Percentiles rank a stretch among this genome's conserved stretches.
Evolutionary conservation across 1,140 invertebrate species (phyloP).

Genomic region (Zaprionus gabonicus): DNA sequence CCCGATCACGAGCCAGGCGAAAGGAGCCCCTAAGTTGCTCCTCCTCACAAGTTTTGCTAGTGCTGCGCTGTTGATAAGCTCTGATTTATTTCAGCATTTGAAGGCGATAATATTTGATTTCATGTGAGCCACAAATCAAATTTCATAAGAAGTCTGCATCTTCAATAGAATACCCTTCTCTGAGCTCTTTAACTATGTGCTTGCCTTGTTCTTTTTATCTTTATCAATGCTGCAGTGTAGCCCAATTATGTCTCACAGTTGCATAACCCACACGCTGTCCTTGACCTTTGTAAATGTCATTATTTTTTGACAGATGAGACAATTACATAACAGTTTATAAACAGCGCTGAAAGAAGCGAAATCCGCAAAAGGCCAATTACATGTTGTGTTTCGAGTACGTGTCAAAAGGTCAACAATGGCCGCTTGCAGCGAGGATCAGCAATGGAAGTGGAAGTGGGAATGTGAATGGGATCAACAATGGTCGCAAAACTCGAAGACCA

Average conservation of each 20-base stretch:
- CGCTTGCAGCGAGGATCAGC: conserved; percentile 59
- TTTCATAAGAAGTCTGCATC: not conserved
- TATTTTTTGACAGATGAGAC: conserved; percentile 22
- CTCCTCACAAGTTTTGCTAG: conserved; percentile 13
- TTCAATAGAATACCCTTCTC: not conserved
- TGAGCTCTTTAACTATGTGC: too few relatives aligned
- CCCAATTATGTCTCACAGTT: conserved; percentile 40
- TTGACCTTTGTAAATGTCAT: conserved; percentile 37
- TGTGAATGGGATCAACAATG: conserved; percentile 44
- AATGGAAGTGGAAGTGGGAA: conserved; percentile 18
- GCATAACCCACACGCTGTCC: conserved; percentile 45
- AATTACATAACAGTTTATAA: conserved; percentile 67
- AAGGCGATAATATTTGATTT: conserved; percentile 8
- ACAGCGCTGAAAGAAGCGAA: conserved; percentile 44
- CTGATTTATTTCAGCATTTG: conserved; percentile 26
- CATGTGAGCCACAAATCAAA: not conserved
- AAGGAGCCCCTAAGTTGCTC: conserved; percentile 16
- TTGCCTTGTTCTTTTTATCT: too few relatives aligned
- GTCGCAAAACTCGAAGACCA: conserved; percentile 56
- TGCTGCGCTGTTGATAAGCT: conserved; percentile 21
- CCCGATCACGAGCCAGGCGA: not conserved
- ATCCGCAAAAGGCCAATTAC: conserved; percentile 37
- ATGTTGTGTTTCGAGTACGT: conserved; percentile 41
- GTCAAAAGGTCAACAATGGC: conserved; percentile 73
- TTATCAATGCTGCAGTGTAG: too few relatives aligned